These are phyloP conservation scores for Magallana angulata DNA, from an alignment of 1,140 invertebrate genomes.

Conservation along the genomic window DNA sequence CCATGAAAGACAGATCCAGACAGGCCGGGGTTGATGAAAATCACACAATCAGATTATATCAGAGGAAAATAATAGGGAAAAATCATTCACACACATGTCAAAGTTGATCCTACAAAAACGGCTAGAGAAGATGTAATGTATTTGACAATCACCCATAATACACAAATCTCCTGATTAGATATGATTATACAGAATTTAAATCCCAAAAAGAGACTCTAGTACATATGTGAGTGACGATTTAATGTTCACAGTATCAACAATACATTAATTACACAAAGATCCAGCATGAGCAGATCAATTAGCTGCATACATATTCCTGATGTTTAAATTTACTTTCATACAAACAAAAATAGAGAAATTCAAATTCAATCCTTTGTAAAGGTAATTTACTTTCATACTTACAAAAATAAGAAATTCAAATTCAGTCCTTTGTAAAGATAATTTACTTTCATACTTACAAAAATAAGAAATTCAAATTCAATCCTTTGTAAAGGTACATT, in stretches of 20 bases:
- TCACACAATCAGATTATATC: neutral
- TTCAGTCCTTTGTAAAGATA: too few species aligned
- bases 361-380: neutral
- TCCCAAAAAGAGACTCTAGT: neutral
- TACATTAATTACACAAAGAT: neutral
- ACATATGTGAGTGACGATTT: neutral
- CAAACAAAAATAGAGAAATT: neutral
- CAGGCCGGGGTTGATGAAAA: slow-evolving; percentile 6
- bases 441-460: too few species aligned
- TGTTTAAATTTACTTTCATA: neutral
- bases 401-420: neutral
- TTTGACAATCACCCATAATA: slow-evolving; percentile 20
- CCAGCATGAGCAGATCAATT: neutral
- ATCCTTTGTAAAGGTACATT: neutral
- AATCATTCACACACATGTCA: slow-evolving; percentile 3
- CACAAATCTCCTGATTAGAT: slow-evolving; percentile 27
- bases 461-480: neutral
- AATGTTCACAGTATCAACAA: neutral
- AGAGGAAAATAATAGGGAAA: neutral
- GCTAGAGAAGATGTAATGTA: neutral
- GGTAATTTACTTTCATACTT: neutral
- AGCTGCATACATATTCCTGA: neutral
- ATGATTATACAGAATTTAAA: slow-evolving; percentile 31
- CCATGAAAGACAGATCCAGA: neutral
- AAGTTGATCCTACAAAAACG: neutral